These are phyloP conservation scores for Eolophus roseicapilla DNA, from an alignment of 2,113 vertebrate genomes.

Conservation along the genomic window DNA sequence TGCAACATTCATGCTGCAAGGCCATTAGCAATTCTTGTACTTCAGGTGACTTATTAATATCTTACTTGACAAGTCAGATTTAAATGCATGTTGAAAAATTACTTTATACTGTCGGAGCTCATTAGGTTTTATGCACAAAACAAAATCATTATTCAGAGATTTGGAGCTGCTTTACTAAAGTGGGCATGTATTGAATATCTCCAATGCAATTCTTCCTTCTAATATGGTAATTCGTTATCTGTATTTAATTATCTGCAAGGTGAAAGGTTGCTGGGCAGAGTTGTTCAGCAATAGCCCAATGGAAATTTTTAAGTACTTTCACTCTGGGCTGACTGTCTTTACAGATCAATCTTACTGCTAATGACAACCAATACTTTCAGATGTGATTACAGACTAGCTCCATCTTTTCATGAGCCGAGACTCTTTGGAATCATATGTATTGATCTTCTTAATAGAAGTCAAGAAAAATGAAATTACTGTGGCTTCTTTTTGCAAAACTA, in stretches of 20 bases:
- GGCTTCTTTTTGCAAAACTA: conserved; percentile 81
- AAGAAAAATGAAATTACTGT: conserved; percentile 88
- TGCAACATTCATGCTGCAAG: background rate
- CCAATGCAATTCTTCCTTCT: conserved; percentile 69
- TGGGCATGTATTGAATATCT: conserved; percentile 66
- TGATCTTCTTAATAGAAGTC: conserved; percentile 91
- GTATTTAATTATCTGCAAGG: conserved; percentile 79
- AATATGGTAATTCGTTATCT: conserved; percentile 80
- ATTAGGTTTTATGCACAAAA: conserved; percentile 63
- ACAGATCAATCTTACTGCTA: conserved; percentile 82
- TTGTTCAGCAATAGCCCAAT: conserved; percentile 65
- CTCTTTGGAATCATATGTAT: conserved; percentile 88
- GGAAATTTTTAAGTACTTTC: conserved; percentile 77
- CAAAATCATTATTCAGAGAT: conserved; percentile 69
- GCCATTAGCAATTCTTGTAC: background rate
- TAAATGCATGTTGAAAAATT: conserved; percentile 24
- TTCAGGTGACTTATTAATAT: conserved; percentile 36
- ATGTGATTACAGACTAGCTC: conserved; percentile 84
- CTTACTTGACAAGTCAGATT: background rate
- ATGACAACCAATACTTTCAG: conserved; percentile 89
- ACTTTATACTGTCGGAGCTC: conserved; percentile 36
- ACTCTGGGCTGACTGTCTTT: conserved; percentile 69
- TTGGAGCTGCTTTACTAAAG: conserved; percentile 64
- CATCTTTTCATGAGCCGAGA: conserved; percentile 85
- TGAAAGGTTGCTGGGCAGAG: conserved; percentile 76